Conservation (phyloP, 2,888 invertebrate genomes). For the Nemoura dubitans region DNA sequence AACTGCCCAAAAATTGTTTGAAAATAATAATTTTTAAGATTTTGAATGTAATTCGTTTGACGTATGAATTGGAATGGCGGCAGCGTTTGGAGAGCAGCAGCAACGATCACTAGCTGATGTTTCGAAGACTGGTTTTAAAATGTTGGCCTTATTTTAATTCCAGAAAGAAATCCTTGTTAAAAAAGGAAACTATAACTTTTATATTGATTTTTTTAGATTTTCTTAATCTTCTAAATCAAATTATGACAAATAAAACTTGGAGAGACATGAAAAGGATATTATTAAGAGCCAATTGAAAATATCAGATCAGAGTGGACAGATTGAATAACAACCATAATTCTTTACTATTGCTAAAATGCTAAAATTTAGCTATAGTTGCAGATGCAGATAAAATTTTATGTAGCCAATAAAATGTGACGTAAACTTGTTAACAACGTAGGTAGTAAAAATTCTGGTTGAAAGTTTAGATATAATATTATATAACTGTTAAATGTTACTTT, state of each 20-base stretch:
- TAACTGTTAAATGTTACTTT: conserved; percentile 3
- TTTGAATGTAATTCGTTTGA: not conserved
- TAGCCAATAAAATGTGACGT: conserved; percentile 26
- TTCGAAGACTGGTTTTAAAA: not conserved
- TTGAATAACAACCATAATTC: conserved; percentile 39
- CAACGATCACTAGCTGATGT: not conserved
- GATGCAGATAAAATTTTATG: not conserved
- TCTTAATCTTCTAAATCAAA: not conserved
- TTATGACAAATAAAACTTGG: not conserved
- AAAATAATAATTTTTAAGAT: not conserved
- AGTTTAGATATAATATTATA: conserved; percentile 1
- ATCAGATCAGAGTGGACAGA: not conserved
- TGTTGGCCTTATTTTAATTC: not conserved
- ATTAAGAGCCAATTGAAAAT: not conserved
- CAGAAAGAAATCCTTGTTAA: not conserved
- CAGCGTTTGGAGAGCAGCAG: not conserved
- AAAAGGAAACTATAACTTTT: not conserved
- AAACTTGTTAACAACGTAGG: not conserved
- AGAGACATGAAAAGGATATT: not conserved
- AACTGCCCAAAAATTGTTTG: not conserved
- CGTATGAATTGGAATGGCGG: not conserved
- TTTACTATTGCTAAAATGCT: conserved; percentile 43
- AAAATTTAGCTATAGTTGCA: not conserved
- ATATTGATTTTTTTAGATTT: not conserved
- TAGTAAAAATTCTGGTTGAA: conserved; percentile 15